Conservation (phyloP, 2,888 invertebrate species). For the Schizaphis graminum region DNA sequence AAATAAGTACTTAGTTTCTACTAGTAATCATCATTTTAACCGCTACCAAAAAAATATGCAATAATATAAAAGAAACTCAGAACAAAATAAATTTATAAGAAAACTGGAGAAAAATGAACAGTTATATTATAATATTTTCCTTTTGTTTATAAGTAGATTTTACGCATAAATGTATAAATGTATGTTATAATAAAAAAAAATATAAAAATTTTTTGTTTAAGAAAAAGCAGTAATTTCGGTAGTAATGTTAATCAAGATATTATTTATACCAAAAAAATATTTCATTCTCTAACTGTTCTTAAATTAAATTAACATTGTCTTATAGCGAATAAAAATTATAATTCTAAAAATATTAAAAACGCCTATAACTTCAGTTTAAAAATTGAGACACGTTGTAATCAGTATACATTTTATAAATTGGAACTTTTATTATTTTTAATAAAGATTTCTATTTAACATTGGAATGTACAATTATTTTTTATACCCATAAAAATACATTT, state of each 20-base stretch:
- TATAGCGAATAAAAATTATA: background rate
- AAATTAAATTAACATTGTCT: background rate
- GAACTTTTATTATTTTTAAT: background rate
- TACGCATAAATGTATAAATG: background rate
- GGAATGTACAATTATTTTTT: background rate
- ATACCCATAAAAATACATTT: background rate
- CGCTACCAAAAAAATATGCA: background rate
- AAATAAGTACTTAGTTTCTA: background rate
- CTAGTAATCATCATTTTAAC: background rate
- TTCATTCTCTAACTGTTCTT: background rate
- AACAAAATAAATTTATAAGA: background rate
- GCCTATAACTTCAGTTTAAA: background rate
- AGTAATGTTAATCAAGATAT: background rate
- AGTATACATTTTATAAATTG: background rate
- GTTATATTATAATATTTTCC: background rate
- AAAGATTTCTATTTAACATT: background rate
- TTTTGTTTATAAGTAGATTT: background rate
- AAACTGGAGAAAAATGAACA: background rate
- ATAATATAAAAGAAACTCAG: background rate
- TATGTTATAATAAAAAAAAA: background rate
- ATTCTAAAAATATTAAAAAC: background rate
- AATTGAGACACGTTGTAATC: background rate
- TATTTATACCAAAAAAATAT: background rate
- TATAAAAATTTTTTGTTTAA: background rate
- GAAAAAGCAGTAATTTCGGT: background rate